Evolutionary conservation across 2,113 vertebrate species (phyloP).

Genomic region (Pedionomus torquatus): DNA sequence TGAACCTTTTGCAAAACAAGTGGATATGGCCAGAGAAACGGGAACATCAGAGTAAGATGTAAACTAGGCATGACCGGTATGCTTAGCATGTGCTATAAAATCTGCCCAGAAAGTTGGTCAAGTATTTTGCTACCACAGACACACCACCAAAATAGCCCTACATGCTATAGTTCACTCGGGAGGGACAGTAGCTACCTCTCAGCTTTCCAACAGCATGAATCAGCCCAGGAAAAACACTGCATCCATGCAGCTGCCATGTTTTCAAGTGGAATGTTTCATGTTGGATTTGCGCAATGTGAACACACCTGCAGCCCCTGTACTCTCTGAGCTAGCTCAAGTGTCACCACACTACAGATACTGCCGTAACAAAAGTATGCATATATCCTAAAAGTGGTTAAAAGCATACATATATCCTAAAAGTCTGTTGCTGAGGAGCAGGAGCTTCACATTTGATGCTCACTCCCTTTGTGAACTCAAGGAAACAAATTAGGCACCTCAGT

Average conservation of each 20-base stretch:
- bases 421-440: background rate
- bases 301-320: background rate
- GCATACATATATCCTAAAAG: background rate
- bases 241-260: background rate
- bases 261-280: rapidly evolving
- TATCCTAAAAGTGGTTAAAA: background rate
- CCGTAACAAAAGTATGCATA: background rate
- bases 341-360: background rate
- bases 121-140: background rate
- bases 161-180: background rate
- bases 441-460: background rate
- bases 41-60: background rate
- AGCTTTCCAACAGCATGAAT: background rate
- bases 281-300: background rate
- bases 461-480: background rate
- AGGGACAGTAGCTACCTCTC: background rate
- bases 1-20: background rate
- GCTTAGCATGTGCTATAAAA: background rate
- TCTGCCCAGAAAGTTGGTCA: background rate
- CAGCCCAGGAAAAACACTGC: background rate
- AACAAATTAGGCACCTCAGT: background rate
- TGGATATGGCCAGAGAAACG: background rate
- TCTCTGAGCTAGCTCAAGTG: background rate
- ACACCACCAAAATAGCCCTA: background rate
- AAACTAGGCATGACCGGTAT: background rate